Evolutionary conservation across 2,113 vertebrate species (phyloP).

Genomic region (Protobothrops flavoviridis): DNA sequence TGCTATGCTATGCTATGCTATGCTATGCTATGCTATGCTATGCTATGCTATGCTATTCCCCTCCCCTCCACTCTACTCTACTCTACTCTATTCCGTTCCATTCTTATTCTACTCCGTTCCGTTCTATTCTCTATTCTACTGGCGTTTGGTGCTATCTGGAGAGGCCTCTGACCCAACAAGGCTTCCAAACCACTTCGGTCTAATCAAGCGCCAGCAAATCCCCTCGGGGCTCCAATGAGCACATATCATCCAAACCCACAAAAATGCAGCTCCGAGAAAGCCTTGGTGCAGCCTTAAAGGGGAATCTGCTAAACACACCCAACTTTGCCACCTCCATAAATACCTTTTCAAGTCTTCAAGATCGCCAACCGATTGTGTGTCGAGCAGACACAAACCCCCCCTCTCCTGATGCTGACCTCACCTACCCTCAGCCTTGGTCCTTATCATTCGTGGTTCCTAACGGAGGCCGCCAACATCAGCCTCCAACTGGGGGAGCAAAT

Average conservation of each 20-base stretch:
- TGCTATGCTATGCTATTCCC: too few species aligned
- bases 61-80: too few species aligned
- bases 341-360: background rate
- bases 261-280: accelerated
- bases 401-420: background rate
- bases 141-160: accelerated
- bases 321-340: background rate
- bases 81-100: too few species aligned
- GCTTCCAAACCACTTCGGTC: accelerated
- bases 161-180: background rate
- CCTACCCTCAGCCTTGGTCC: background rate
- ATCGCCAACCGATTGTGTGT: background rate
- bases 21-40: too few species aligned
- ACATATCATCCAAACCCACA: background rate
- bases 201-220: background rate
- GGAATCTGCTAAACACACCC: too few species aligned
- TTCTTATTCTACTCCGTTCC: too few species aligned
- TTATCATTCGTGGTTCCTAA: background rate
- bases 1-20: too few species aligned
- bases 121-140: too few species aligned
- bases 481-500: background rate
- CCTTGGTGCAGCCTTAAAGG: background rate
- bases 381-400: background rate
- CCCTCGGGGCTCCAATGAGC: background rate
- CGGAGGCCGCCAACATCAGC: background rate